Evolutionary conservation across 37 sponge, comb jelly and placozoan genomes (phyloP), one percentile per base, ranked within the genome.

Genomic region (Halichondria panicea): DNA sequence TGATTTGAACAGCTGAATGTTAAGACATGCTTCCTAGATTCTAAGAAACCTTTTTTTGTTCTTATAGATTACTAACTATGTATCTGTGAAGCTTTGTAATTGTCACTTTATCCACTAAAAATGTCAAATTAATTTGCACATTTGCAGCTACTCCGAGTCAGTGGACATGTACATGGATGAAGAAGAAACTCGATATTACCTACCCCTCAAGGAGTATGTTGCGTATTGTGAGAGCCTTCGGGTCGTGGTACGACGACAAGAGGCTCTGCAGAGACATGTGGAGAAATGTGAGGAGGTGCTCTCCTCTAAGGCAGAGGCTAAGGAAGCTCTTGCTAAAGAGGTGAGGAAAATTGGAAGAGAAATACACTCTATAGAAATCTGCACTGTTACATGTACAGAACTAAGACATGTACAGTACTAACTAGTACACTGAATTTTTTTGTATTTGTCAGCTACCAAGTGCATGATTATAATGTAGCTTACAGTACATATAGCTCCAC

Each of bases 171-270:
- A 78, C 65, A n/a, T 85, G 38, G 82, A 81, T 5, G 91, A 91
- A 48, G 91, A 91, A 53, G 83, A 85, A 35, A 12, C 59, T 21
- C 32, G 91, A 25, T 85, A 76, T 27, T 41, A 71, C 32, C 66
- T 91, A 46, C 91, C 91, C 28, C 43, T 91, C 44, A 85, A 85
- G 76, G 91, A 91, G 55, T 91, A 91, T 64, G 59, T 81, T 15
- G 86, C 75, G 0, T 91, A 81, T 61, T 91, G 86, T 71, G 91
- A 85, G 30, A 71, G 82, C 30, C 43, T 91, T 55, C 85, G 77
- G 91, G 60, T 66, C 35, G 70, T 91, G 33, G 86, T 85, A 31
- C 53, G 81, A 4, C 63, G 79, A 30, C 91, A 91, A 19, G 86
- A 85, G 34, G 22, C 81, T 37, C 39, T 91, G 22, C 86, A 91